These are phyloP conservation scores for Haliclona indistincta DNA, from an alignment of 37 sponge, comb jelly and placozoan genomes.

Conservation along the genomic window DNA sequence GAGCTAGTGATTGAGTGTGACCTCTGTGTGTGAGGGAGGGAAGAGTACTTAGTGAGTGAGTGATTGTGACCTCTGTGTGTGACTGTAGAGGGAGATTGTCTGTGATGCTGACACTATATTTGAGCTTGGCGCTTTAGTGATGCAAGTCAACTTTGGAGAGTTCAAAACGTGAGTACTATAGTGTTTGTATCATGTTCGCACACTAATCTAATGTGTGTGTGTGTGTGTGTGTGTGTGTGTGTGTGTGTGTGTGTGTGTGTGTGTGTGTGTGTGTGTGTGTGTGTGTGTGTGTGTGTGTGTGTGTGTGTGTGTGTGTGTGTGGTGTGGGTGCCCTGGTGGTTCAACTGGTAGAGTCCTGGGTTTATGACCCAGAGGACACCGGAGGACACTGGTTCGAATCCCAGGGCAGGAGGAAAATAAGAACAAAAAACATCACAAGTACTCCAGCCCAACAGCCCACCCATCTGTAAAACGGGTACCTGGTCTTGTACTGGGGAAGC, in stretches of 20 bases:
- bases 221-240: slow-evolving; percentile 34
- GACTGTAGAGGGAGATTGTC: slow-evolving; percentile 42
- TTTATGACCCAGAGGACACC: no score
- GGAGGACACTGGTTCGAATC: no score
- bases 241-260: slow-evolving; percentile 23
- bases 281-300: slow-evolving; percentile 29
- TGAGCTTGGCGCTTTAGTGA: slow-evolving; percentile 13
- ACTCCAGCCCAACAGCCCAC: no score
- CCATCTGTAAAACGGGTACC: no score
- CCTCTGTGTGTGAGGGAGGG: no score
- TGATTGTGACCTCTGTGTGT: neutral
- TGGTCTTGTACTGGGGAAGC: no score
- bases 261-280: slow-evolving; percentile 24
- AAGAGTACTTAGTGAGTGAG: no score
- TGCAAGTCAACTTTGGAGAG: slow-evolving; percentile 1
- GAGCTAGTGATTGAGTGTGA: no score
- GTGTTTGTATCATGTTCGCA: neutral
- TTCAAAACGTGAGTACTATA: neutral
- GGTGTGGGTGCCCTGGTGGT: no score
- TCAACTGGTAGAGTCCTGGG: no score
- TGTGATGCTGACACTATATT: slow-evolving; percentile 4
- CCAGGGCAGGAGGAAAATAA: no score
- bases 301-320: slow-evolving; percentile 23
- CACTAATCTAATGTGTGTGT: slow-evolving; percentile 3
- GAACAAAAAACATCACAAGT: no score